Evolutionary conservation across 2,113 vertebrate species (phyloP).

Genomic region (Sceloporus undulatus): DNA sequence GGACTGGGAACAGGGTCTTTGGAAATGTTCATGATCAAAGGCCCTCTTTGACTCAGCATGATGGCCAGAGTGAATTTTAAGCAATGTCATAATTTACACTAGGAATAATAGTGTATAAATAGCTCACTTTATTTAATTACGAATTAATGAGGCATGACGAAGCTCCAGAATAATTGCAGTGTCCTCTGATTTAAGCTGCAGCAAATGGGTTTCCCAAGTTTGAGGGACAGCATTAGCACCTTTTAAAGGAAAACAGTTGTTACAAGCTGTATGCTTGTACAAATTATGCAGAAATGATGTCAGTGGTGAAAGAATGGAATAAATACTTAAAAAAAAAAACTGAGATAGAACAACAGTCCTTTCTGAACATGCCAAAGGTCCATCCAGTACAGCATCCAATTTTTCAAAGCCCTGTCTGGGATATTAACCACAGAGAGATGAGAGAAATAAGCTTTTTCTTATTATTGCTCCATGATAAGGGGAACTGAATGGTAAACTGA

Average conservation of each 20-base stretch:
- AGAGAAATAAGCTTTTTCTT: background rate
- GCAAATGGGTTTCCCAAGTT: slow-evolving; percentile 21
- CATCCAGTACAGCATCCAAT: background rate
- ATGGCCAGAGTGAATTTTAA: slow-evolving; percentile 12
- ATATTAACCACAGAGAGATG: background rate
- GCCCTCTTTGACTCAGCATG: background rate
- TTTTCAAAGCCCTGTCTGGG: background rate
- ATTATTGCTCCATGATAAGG: background rate
- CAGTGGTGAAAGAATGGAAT: background rate
- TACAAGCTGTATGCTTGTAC: background rate
- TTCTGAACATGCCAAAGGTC: no score
- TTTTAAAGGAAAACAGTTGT: background rate
- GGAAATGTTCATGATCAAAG: background rate
- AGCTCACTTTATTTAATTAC: slow-evolving; percentile 39
- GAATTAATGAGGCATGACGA: slow-evolving; percentile 42
- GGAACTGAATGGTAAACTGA: background rate
- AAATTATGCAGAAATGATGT: slow-evolving; percentile 3
- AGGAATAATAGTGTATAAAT: slow-evolving; percentile 46
- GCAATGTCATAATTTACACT: slow-evolving; percentile 17
- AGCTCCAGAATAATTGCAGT: slow-evolving; percentile 20
- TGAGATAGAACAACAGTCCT: background rate
- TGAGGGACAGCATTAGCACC: background rate
- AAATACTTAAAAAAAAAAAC: background rate
- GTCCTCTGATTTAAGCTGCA: slow-evolving; percentile 41
- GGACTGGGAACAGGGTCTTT: background rate